Base-by-base conservation (phyloP, 1,140 invertebrate species). In the Brachionus rubens region DNA sequence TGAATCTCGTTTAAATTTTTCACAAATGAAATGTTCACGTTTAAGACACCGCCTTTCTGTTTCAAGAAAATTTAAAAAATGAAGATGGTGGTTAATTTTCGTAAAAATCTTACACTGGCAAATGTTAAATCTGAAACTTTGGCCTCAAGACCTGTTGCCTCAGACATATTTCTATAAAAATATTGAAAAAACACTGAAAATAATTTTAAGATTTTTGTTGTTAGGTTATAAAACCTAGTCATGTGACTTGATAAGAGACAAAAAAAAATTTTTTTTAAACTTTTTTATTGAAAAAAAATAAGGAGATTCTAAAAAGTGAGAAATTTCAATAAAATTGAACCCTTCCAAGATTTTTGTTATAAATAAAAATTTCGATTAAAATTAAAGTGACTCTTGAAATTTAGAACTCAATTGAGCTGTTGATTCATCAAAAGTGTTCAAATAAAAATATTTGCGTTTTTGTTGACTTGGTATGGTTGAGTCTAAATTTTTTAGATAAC, bases 11-110 rank as follows among this genome's bases (percentile, higher is more conserved):
- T 33, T 30, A 72, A 10, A 46, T 36, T 21, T 72, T 54, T 48
- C 28, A 72, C 50, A 72, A 72, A 72, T 19, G 30, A 36, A 40
- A 72, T 30, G 19, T 48, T 54, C 28, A 72, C 68, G 50, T 72
- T 72, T 14, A 50, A 30, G 7, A 30, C 19, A 33, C 46, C 33
- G 2, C 24, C 43, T 50, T 54, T 72, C 68, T 72, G 16, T 59
- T 59, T 47, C n/a, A 10, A 47, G 3, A 21, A 46, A 26, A 26
- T 4, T 19, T 68, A 0, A n/a, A 65, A 24, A n/a, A 33, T 14
- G n/a, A n/a, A n/a, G n/a, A n/a, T n/a, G n/a, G n/a, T n/a, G n/a
- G n/a, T n/a, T n/a, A n/a, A n/a, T n/a, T n/a, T n/a, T n/a, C n/a
- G n/a, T n/a, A n/a, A n/a, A n/a, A n/a, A n/a, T n/a, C 68, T 50